Conservation (phyloP, 2,797 vertebrate species). For the Sciaenops ocellatus region DNA sequence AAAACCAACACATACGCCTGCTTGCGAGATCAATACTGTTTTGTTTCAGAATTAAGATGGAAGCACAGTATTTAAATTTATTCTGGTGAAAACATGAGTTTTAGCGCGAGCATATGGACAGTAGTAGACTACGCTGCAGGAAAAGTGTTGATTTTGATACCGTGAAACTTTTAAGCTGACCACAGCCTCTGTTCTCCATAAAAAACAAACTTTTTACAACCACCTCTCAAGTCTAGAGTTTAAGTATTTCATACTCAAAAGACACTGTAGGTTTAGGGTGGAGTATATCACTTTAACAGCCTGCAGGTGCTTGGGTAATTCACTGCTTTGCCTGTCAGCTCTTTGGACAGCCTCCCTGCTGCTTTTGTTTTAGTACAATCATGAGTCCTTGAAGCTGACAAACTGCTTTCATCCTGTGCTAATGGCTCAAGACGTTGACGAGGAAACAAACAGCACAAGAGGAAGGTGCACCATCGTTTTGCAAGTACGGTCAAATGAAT, state of each 20-base stretch:
- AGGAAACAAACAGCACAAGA: conserved; percentile 55
- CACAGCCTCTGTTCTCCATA: conserved; percentile 3
- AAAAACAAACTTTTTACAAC: conserved; percentile 28
- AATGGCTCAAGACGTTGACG: conserved; percentile 62
- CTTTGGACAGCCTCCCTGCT: conserved; percentile 50
- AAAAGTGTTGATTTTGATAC: background rate
- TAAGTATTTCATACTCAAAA: conserved; percentile 24
- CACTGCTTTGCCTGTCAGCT: conserved; percentile 46
- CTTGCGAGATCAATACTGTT: background rate
- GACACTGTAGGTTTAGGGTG: conserved; percentile 13
- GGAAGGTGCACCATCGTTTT: conserved; percentile 26
- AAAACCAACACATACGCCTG: background rate
- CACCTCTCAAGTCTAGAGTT: conserved; percentile 13
- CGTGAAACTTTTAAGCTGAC: conserved; percentile 12
- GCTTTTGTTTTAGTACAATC: conserved; percentile 69
- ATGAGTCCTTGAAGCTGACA: conserved; percentile 64
- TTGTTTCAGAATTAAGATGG: background rate
- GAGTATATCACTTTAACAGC: conserved; percentile 54
- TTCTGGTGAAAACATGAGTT: background rate
- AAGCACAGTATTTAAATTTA: background rate
- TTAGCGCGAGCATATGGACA: background rate
- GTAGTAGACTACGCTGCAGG: background rate
- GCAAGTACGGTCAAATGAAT: conserved; percentile 44
- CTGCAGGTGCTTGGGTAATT: conserved; percentile 60
- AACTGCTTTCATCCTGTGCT: conserved; percentile 60